Evolutionary conservation across 1,140 invertebrate genomes (phyloP).

Genomic region (Lineus longissimus): DNA sequence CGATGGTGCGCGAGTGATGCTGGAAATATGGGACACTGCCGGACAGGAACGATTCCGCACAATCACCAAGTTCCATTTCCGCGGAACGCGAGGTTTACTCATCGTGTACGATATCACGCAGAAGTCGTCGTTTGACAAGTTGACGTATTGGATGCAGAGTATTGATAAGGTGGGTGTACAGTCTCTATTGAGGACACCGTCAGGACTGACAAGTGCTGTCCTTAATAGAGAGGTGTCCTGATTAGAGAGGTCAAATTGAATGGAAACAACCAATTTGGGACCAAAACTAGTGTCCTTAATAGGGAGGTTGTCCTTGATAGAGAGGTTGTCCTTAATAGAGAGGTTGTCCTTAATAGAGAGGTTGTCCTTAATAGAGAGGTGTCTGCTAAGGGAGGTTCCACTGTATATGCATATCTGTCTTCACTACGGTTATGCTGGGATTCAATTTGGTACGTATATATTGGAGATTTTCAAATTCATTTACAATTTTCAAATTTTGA

Average conservation of each 20-base stretch:
- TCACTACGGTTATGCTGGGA: too few species aligned
- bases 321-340: too few species aligned
- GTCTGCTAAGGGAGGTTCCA: too few species aligned
- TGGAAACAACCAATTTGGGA: too few species aligned
- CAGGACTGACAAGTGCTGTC: too few species aligned
- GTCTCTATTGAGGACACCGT: not conserved
- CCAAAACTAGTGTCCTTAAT: too few species aligned
- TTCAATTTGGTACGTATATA: not conserved
- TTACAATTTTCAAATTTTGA: not conserved
- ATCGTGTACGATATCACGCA: slow-evolving; percentile 48
- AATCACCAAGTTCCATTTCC: slow-evolving; percentile 52
- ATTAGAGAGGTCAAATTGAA: too few species aligned
- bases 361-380: too few species aligned
- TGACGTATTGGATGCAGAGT: slow-evolving; percentile 41
- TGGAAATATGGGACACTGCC: slow-evolving; percentile 69
- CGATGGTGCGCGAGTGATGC: slow-evolving; percentile 38
- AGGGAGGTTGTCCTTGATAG: too few species aligned
- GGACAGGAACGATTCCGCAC: slow-evolving; percentile 80
- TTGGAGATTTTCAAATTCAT: not conserved
- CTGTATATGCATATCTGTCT: too few species aligned
- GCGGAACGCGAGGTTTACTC: slow-evolving; percentile 39
- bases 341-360: too few species aligned
- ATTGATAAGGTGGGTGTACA: slow-evolving; percentile 31
- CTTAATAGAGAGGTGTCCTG: too few species aligned
- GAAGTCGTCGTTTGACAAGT: slow-evolving; percentile 27